Conservation (phyloP, 1,140 invertebrate species). For the Lucilia cuprina region DNA sequence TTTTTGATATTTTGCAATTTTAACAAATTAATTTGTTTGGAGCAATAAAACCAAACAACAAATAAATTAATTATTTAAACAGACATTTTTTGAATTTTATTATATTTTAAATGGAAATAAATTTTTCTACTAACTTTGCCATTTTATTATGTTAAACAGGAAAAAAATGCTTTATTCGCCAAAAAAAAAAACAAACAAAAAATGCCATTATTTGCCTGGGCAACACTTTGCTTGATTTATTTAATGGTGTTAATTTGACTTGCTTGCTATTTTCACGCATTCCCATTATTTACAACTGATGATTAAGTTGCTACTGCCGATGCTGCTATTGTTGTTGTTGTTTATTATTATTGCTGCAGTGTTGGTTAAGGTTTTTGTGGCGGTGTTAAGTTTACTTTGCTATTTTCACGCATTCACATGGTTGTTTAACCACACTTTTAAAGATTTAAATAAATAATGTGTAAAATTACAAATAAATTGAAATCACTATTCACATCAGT, state of each 20-base stretch:
- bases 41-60: neutral
- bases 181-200: too few relatives aligned
- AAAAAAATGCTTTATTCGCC: too few relatives aligned
- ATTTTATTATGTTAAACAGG: too few relatives aligned
- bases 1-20: constrained; percentile 1
- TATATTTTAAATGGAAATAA: neutral
- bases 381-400: neutral
- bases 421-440: neutral
- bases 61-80: neutral
- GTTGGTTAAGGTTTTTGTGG: neutral
- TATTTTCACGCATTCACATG: neutral
- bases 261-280: neutral
- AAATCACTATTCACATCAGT: too few relatives aligned
- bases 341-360: neutral
- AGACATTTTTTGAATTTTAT: neutral
- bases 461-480: neutral
- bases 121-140: neutral
- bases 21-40: neutral
- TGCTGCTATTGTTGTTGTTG: neutral
- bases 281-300: neutral
- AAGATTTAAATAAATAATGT: neutral
- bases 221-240: neutral
- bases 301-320: neutral
- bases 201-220: neutral
- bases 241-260: neutral